A percentile compares a stretch with the other conserved stretches of the same genome.
These are phyloP conservation scores for Luidia sarsii DNA, from an alignment of 53 echinoderm and acorn worm genomes.

Conservation along the genomic window DNA sequence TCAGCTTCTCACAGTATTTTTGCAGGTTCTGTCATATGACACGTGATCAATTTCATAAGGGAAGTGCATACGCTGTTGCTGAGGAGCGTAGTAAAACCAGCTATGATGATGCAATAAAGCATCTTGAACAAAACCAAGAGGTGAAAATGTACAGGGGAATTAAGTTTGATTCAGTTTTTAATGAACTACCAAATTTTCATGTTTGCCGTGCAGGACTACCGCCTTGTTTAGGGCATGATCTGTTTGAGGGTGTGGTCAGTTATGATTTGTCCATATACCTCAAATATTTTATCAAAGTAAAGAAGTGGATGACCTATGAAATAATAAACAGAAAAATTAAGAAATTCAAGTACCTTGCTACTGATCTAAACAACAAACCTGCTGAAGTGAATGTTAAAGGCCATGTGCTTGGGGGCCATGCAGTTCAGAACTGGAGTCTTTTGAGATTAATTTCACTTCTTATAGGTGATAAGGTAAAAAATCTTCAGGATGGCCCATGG, in stretches of 20 bases:
- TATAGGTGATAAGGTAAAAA: conserved; percentile 32
- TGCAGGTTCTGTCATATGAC: conserved; percentile 53
- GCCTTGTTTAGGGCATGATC: conserved; percentile 59
- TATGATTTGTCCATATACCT: conserved; percentile 55
- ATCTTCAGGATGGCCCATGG: conserved; percentile 34
- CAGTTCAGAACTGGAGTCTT: conserved; percentile 67
- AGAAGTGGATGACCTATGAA: conserved; percentile 53
- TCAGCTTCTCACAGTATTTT: conserved; percentile 46
- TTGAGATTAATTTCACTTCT: conserved; percentile 39
- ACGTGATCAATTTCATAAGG: conserved; percentile 26
- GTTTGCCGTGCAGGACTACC: conserved; percentile 49
- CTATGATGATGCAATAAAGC: no score
- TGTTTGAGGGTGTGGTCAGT: conserved; percentile 59
- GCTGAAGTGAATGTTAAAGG: conserved; percentile 42
- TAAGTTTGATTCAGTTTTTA: conserved; percentile 54
- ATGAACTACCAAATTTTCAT: conserved; percentile 32
- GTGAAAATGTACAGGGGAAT: conserved; percentile 8
- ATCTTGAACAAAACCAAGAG: neutral
- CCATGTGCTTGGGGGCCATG: conserved; percentile 65
- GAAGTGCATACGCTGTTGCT: neutral
- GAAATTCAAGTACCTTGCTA: conserved; percentile 40
- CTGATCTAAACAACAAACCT: conserved; percentile 57
- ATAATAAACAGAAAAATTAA: conserved; percentile 32
- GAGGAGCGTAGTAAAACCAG: no score
- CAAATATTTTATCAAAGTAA: conserved; percentile 15